Percentiles rank a stretch among this genome's conserved stretches.
These are phyloP conservation scores for Calephelis perditalis DNA, from an alignment of 2,888 invertebrate species.

Conservation along the genomic window DNA sequence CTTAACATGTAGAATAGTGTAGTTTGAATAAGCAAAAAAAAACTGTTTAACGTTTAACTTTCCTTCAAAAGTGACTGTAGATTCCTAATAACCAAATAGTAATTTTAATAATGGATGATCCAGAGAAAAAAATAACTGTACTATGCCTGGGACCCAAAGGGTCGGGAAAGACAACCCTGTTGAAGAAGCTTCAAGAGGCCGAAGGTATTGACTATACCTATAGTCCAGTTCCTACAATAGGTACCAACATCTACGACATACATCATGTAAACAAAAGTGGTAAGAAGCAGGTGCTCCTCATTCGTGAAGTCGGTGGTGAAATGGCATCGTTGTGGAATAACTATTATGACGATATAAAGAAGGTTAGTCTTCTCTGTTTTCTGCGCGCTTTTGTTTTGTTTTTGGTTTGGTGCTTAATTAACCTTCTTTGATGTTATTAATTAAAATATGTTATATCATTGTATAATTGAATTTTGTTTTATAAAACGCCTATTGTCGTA, in stretches of 20 bases:
- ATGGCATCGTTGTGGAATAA: constrained; percentile 91
- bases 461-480: too few species aligned
- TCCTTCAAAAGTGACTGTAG: too few species aligned
- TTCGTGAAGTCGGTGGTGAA: constrained; percentile 88
- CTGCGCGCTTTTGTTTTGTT: too few species aligned
- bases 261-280: constrained; percentile 65
- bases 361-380: constrained; percentile 46
- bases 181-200: constrained; percentile 84
- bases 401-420: too few species aligned
- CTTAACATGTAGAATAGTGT: too few species aligned
- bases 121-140: constrained; percentile 59
- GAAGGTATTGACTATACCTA: constrained; percentile 86
- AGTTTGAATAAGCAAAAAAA: too few species aligned
- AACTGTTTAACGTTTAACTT: too few species aligned
- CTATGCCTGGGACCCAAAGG: constrained; percentile 88
- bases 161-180: constrained; percentile 88
- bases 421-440: too few species aligned
- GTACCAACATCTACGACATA: constrained; percentile 86
- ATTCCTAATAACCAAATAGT: not conserved
- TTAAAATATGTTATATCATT: too few species aligned
- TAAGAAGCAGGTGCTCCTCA: constrained; percentile 71
- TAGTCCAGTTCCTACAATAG: constrained; percentile 88
- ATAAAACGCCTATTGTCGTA: too few species aligned
- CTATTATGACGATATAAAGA: constrained; percentile 82
- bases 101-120: constrained; percentile 50